These are phyloP conservation scores for Limnephilus marmoratus DNA, from an alignment of 2,888 invertebrate species.

Conservation along the genomic window DNA sequence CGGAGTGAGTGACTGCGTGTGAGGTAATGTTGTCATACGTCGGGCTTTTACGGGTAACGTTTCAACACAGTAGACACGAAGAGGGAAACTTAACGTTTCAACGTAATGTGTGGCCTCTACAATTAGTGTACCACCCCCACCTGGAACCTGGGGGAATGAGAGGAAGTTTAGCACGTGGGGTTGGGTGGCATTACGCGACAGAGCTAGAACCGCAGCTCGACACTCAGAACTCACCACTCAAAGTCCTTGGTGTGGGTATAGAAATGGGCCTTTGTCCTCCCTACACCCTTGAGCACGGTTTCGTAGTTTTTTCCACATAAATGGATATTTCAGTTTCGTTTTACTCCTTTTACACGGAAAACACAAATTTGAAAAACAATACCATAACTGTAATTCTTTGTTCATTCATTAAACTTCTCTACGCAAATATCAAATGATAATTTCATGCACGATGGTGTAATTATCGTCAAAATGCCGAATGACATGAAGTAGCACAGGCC, in stretches of 20 bases:
- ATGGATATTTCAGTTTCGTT: no score
- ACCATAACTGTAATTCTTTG: not conserved
- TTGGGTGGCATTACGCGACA: not conserved
- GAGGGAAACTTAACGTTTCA: not conserved
- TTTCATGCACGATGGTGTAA: not conserved
- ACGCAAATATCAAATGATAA: not conserved
- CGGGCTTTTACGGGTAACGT: not conserved
- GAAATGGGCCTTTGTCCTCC: no score
- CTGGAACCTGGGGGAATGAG: constrained; percentile 4
- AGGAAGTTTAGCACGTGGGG: constrained; percentile 13
- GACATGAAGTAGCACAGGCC: not conserved
- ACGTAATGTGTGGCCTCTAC: not conserved
- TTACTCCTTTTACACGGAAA: no score
- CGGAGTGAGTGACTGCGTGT: not conserved
- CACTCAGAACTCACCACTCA: not conserved
- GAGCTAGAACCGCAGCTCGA: not conserved
- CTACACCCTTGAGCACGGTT: no score
- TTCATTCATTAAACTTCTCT: not conserved
- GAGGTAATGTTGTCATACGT: not conserved
- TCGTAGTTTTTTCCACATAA: no score
- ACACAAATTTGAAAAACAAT: no score
- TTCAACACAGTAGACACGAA: constrained; percentile 27
- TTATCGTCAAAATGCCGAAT: not conserved
- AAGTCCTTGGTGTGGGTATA: not conserved
- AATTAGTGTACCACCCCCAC: constrained; percentile 40